Evolutionary conservation across 1,140 invertebrate genomes (phyloP), one percentile per base, ranked within the genome.

Genomic region (Zaprionus nigranus): DNA sequence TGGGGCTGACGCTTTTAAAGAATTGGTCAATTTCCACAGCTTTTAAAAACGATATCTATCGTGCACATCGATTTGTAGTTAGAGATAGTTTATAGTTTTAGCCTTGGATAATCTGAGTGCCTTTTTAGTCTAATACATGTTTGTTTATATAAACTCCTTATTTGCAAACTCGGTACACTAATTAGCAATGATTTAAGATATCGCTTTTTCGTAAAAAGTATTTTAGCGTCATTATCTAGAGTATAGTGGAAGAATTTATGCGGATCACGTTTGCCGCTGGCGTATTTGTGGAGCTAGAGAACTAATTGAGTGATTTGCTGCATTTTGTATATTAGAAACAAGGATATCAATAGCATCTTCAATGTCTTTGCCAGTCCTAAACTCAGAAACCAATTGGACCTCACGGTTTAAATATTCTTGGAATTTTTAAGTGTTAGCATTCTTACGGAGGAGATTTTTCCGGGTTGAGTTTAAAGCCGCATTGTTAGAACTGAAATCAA

Each of bases 321-420:
- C 49, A 3, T 43, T 13, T 2, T 71, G 51, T 1, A 71, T 57
- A 15, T 63, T 71, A 5, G 5, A 24, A 0, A 53, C 30, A 15
- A 63, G 9, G 1, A 58, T 51, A 13, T 68, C 43, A 3, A 68
- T 12, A 3, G 46, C 28, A 11, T 68, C 65, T 2, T 68, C 65
- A 6, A 63, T 63, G 17, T 63, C 68, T 6, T 36, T 12, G 0
- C 28, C 60, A 2, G 53, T 24, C 0, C 13, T n/a, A 6, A 63
- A 58, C 5, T 71, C 53, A 1, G 54, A 28, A 28, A 58, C 58
- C 0, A 63, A 36, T 1, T 63, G n/a, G 13, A 60, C 17, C 13
- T 46, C 57, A 24, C 49, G 26, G 20, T 58, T 40, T 1, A 71
- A 20, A 5, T 28, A 20, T 7, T 34, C n/a, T 5, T 51, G 26